These are phyloP conservation scores for Corapipo altera DNA, from an alignment of 2,113 vertebrate species.

Conservation along the genomic window DNA sequence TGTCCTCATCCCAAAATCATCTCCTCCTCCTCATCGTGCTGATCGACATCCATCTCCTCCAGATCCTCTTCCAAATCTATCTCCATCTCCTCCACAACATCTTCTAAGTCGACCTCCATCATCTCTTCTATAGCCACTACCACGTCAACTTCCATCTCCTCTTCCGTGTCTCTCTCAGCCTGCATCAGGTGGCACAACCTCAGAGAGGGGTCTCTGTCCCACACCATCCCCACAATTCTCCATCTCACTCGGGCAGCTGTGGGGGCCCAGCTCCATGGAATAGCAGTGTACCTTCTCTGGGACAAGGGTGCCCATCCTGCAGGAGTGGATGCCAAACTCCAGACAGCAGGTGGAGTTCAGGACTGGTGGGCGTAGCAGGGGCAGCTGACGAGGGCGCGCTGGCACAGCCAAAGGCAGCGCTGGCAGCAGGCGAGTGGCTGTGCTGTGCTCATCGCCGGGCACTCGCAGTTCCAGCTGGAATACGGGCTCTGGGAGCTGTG, in stretches of 20 bases:
- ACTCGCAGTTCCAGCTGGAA: background rate
- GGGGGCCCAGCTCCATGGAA: background rate
- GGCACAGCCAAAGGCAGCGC: background rate
- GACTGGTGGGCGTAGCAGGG: background rate
- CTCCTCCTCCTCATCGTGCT: background rate
- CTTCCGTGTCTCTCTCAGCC: too few species aligned
- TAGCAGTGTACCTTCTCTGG: background rate
- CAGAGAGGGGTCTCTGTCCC: background rate
- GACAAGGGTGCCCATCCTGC: background rate
- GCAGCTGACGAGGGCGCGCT: background rate
- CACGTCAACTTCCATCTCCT: too few species aligned
- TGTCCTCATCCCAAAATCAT: background rate
- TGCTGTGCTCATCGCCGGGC: background rate
- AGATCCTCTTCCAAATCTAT: too few species aligned
- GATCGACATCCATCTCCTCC: too few species aligned
- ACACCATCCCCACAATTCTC: background rate
- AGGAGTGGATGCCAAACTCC: background rate
- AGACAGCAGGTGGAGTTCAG: background rate
- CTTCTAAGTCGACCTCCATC: too few species aligned
- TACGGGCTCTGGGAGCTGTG: background rate
- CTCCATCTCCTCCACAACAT: too few species aligned
- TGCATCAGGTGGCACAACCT: background rate
- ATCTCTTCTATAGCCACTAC: too few species aligned
- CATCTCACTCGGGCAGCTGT: background rate
- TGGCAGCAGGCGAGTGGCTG: background rate